Evolutionary conservation across 2,888 invertebrate species (phyloP).

Genomic region (Nemotelus pantherinus): DNA sequence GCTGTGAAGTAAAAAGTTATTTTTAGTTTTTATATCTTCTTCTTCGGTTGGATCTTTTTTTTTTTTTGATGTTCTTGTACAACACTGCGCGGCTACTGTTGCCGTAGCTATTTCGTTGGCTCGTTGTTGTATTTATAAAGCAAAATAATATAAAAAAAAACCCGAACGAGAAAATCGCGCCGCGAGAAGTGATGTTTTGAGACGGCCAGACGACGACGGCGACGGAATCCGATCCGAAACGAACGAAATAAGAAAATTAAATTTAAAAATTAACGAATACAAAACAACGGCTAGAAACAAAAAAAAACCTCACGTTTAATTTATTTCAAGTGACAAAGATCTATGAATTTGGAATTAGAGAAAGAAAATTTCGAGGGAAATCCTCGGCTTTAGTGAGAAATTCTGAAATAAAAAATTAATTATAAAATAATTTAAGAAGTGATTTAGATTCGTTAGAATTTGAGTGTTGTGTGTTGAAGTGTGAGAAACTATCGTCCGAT

Average conservation of each 20-base stretch:
- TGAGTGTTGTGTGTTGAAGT: too few relatives aligned
- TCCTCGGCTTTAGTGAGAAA: too few relatives aligned
- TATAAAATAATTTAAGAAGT: too few relatives aligned
- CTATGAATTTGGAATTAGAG: too few relatives aligned
- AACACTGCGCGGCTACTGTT: conserved; percentile 26
- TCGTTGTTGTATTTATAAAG: neutral
- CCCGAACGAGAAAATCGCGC: neutral
- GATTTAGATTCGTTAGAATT: too few relatives aligned
- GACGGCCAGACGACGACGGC: conserved; percentile 27
- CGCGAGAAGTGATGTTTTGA: conserved; percentile 21
- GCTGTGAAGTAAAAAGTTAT: conserved; percentile 37
- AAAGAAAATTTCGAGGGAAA: too few relatives aligned
- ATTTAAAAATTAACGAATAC: neutral
- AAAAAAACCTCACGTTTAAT: too few relatives aligned
- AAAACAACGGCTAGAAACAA: too few relatives aligned
- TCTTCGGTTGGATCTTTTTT: conserved; percentile 26
- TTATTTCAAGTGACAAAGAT: too few relatives aligned
- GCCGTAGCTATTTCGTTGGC: conserved; percentile 5
- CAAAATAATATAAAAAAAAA: neutral
- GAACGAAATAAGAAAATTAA: conserved; percentile 12
- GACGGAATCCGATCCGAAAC: conserved; percentile 11
- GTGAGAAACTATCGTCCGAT: too few relatives aligned
- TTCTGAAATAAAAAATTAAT: too few relatives aligned
- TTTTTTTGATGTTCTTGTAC: conserved; percentile 18
- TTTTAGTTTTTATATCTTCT: conserved; percentile 37